Evolutionary conservation across 2,888 invertebrate species (phyloP), one percentile per base, ranked within the genome.

Genomic region (Tenthredo distinguenda): DNA sequence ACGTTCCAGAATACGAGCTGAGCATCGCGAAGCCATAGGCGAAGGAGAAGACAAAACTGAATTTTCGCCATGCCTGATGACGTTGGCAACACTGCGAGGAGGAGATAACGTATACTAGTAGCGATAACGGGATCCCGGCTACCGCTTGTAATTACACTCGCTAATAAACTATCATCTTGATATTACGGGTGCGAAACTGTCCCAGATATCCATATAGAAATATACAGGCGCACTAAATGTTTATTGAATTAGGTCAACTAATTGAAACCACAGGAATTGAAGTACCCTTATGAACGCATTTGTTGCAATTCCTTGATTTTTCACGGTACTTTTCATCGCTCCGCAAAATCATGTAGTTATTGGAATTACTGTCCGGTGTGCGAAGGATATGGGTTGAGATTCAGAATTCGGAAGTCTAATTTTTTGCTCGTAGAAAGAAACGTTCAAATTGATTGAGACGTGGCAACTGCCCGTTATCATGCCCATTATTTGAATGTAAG

Each of bases 61-160:
- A 26, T 3, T 40, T 31, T 77, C 12, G 21, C 43, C 40, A 26
- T n/a, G n/a, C 55, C 50, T 37, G n/a, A 77, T 10, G 31, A 77
- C 50, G 77, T 77, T 55, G 55, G 37, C 79, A 81, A 58, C 62
- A 62, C 79, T 81, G 79, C 62, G 21, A 21, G 21, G 0, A 81
- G 18, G 18, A 58, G 79, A 77, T 58, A 40, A 62, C 62, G 62
- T 31, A 47, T 31, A 58, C 58, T 12, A 62, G 15, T 4, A 21
- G 5, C 37, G 79, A 81, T 81, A 81, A 81, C 79, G 50, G 50
- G 79, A 62, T n/a, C 47, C 34, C 77, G 31, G 55, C 40, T 31
- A 77, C 77, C 77, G 55, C 77, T 26, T 47, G 43, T 43, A 72
- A 72, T 72, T 72, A 72, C 72, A 40, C n/a, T 37, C 40, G 37